These are phyloP conservation scores for Chelon auratus DNA, from an alignment of 2,797 vertebrate species.

Conservation along the genomic window DNA sequence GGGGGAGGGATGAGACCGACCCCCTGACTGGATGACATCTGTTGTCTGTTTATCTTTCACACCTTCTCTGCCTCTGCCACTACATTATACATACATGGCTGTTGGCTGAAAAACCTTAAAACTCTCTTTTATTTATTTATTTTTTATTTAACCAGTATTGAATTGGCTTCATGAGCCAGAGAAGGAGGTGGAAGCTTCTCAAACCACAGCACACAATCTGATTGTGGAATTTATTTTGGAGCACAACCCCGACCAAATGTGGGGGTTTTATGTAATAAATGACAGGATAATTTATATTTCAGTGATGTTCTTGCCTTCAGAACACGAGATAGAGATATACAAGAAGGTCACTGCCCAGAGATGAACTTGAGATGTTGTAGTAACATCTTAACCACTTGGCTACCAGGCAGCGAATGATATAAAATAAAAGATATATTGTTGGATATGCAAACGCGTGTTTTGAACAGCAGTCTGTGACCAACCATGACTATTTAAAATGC, in stretches of 20 bases:
- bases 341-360: background rate
- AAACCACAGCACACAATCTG: slow-evolving; percentile 29
- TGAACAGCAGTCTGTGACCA: too few species aligned
- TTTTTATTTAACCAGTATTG: slow-evolving; percentile 2
- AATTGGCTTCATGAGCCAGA: slow-evolving; percentile 1
- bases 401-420: background rate
- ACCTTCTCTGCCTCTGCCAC: slow-evolving; percentile 23
- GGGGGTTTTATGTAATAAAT: background rate
- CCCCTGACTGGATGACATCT: slow-evolving; percentile 66
- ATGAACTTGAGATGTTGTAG: background rate
- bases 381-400: background rate
- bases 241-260: background rate
- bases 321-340: background rate
- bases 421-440: too few species aligned
- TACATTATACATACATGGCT: background rate
- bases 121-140: background rate
- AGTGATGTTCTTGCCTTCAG: background rate
- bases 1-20: slow-evolving; percentile 53
- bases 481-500: too few species aligned
- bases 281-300: background rate
- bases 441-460: too few species aligned
- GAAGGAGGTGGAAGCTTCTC: slow-evolving; percentile 13
- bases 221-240: slow-evolving; percentile 20
- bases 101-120: background rate
- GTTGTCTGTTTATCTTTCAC: slow-evolving; percentile 67